Conservation (phyloP, 2,888 invertebrate species). For the Tetragnatha montana region DNA sequence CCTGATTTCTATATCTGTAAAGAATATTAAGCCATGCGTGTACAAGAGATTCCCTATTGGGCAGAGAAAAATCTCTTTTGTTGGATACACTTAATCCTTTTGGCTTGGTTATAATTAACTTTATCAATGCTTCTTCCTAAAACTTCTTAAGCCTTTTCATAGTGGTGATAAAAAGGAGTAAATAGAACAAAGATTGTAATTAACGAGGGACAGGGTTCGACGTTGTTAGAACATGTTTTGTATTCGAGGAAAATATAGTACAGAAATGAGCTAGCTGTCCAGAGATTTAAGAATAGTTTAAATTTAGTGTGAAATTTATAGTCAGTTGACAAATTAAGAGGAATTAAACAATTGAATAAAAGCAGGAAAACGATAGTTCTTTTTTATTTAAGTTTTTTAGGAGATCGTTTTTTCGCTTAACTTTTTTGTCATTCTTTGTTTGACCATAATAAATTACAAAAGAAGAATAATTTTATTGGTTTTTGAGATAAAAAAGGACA, state of each 20-base stretch:
- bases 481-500: no score
- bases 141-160: conserved; percentile 11
- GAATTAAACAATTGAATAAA: no score
- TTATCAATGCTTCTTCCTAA: conserved; percentile 22
- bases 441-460: no score
- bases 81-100: conserved; percentile 31
- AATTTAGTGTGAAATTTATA: no score
- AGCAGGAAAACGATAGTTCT: no score
- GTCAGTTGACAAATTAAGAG: no score
- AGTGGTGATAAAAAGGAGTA: not conserved
- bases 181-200: not conserved
- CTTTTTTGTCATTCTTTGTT: no score
- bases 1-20: conserved; percentile 5
- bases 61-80: conserved; percentile 13
- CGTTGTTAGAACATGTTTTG: not conserved
- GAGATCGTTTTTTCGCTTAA: no score
- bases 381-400: no score
- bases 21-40: conserved; percentile 30
- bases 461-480: no score
- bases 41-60: conserved; percentile 3
- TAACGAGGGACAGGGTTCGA: not conserved
- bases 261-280: no score
- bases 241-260: not conserved
- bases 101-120: conserved; percentile 34
- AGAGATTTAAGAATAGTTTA: no score